Base-by-base conservation (phyloP, 2,113 vertebrate genomes). In the Entomyzon cyanotis region DNA sequence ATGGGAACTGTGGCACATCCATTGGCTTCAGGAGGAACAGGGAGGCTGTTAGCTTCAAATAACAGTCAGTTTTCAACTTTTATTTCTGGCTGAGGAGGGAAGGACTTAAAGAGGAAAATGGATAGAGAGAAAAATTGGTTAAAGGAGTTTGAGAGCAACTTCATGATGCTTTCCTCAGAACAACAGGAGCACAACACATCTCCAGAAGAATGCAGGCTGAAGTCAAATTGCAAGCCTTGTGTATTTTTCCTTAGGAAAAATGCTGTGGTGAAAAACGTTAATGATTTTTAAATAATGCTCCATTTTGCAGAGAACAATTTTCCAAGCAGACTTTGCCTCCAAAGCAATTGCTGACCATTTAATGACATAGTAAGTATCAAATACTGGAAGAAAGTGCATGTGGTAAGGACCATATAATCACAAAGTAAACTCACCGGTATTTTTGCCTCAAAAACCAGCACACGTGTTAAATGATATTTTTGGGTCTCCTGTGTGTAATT, bases 391-490 rank as follows among this genome's bases (percentile, higher is more conserved):
- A 96, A 97, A 97, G 87, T 95, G 75, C 84, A 91, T 94, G 93
- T 95, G 96, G 95, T 97, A 93, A 97, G 63, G 52, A 92, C 95
- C 94, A 86, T 97, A 94, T 97, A 98, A 98, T 98, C 96, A 97
- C 96, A 87, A 95, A 97, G 97, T 89, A 97, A 97, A 97, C 97
- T 97, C 94, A 96, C 96, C 92, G 95, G 97, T 97, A 98, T 96
- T 97, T 97, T 97, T 97, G 96, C 87, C 94, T 97, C 96, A 97
- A 97, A 98, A 98, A 96, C 95, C 97, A 98, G 94, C 97, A 98
- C 97, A 97, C 44, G 83, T 98, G 97, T 98, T 97, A 97, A 98
- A 97, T 95, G 88, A 97, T 98, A 98, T 97, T 98, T 97, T 96
- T 93, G 97, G 96, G 89, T 96, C 90, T 84, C 87, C 95, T 74